Percentiles rank a stretch among this genome's conserved stretches.
These are phyloP conservation scores for Pituophis catenifer DNA, from an alignment of 2,113 vertebrate species.

Conservation along the genomic window DNA sequence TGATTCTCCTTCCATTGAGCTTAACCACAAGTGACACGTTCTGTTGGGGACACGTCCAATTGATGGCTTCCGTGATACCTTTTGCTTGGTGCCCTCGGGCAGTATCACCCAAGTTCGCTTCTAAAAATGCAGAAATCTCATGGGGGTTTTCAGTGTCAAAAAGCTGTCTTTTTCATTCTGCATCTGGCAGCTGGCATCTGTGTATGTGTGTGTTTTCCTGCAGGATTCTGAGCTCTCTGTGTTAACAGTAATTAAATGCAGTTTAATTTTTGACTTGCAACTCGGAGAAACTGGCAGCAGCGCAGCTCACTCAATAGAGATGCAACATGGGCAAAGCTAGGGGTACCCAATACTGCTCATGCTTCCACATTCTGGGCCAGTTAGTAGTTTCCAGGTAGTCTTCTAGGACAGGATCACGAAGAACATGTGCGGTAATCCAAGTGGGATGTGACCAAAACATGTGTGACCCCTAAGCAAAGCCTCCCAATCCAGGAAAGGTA, in stretches of 20 bases:
- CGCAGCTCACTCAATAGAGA: background rate
- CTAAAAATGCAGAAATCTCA: conserved; percentile 44
- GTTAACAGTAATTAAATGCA: background rate
- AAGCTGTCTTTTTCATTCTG: conserved; percentile 22
- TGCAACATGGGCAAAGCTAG: background rate
- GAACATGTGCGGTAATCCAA: background rate
- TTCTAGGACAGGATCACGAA: background rate
- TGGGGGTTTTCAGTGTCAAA: background rate
- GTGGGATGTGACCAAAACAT: background rate
- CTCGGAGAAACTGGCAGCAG: background rate
- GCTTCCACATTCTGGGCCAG: background rate
- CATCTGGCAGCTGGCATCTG: background rate
- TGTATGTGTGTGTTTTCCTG: conserved; percentile 13
- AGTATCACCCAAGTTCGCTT: conserved; percentile 38
- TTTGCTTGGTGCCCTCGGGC: conserved; percentile 37
- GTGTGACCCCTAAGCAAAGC: background rate
- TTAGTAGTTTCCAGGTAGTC: background rate
- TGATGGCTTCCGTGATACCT: conserved; percentile 57
- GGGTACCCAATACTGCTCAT: background rate
- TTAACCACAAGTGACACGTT: conserved; percentile 59
- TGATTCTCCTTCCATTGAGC: conserved; percentile 13
- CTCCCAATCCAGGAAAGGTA: background rate
- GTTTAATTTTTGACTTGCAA: background rate
- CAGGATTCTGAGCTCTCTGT: background rate
- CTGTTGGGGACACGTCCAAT: conserved; percentile 58